These are phyloP conservation scores for Nothoprocta perdicaria DNA, from an alignment of 2,113 vertebrate species.

Conservation along the genomic window DNA sequence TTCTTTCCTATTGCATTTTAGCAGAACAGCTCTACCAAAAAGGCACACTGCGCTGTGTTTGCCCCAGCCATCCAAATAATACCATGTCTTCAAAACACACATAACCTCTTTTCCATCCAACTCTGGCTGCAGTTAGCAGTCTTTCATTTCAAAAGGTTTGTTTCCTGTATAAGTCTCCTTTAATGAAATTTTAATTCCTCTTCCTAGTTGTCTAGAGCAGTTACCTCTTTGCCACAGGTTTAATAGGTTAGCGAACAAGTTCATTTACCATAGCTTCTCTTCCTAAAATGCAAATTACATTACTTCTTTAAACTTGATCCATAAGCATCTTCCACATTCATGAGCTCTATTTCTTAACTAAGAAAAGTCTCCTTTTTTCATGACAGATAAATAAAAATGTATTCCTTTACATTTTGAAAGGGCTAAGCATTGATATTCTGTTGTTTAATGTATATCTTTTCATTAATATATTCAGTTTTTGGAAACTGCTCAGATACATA, in stretches of 20 bases:
- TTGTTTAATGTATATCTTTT: neutral
- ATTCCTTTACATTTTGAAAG: neutral
- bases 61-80: neutral
- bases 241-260: neutral
- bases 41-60: neutral
- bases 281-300: neutral
- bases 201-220: neutral
- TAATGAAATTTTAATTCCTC: neutral
- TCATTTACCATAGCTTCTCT: neutral
- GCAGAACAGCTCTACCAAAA: neutral
- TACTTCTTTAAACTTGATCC: neutral
- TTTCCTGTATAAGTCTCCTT: neutral
- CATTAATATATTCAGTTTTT: neutral
- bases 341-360: neutral
- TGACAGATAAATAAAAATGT: neutral
- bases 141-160: neutral
- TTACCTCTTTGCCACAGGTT: neutral
- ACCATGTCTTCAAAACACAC: neutral
- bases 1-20: neutral
- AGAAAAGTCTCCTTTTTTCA: neutral
- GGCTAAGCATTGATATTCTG: neutral
- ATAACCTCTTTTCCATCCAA: neutral
- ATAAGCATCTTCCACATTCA: neutral
- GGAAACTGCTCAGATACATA: neutral
- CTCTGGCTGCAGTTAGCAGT: neutral